Base-by-base conservation (phyloP, 2,113 vertebrate species). In the Azemiops feae region DNA sequence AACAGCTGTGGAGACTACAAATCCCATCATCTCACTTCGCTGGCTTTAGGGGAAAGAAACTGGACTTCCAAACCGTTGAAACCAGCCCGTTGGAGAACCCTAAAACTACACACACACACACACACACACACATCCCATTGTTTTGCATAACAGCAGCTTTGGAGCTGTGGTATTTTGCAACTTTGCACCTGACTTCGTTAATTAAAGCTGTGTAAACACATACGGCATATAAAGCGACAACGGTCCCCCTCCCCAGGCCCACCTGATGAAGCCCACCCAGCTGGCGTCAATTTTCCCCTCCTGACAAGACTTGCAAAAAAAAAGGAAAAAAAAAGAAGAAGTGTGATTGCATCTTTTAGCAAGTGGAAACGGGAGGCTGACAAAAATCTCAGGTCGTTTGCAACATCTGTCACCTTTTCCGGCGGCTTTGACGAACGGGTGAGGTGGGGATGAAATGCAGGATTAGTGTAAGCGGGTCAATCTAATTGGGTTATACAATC, bases 281-380 rank as follows among this genome's bases (percentile, higher is more conserved):
- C 25, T 5, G 45, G 34, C 5, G 11, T 4, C 16, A 14, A 47
- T 91, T 94, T 91, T 89, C 81, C 90, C 53, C 39, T 93, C 11
- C 14, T 87, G 81, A 27, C 22, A 87, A 87, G 47, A 25, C 89
- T 92, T 93, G 57, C 69, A 16, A 58, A 50, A 94, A 69, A 58
- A 58, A 9, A n/a, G n/a, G n/a, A n/a, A n/a, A n/a, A n/a, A n/a
- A n/a, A n/a, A n/a, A n/a, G n/a, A n/a, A n/a, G n/a, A 3, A 58
- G 27, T 23, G 43, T 0, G 45, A 50, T 4, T 11, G 89, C 25
- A 18, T 11, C 7, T 50, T 64, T 69, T 20, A 12, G 5, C 88
- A 58, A 89, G 88, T 2, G 11, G n/a, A 23, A 45, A 54, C 34
- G 55, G 81, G 57, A 64, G 14, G 18, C 55, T 55, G 55, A 89